Evolutionary conservation across 2,797 vertebrate genomes (phyloP).

Genomic region (Bradypus variegatus): DNA sequence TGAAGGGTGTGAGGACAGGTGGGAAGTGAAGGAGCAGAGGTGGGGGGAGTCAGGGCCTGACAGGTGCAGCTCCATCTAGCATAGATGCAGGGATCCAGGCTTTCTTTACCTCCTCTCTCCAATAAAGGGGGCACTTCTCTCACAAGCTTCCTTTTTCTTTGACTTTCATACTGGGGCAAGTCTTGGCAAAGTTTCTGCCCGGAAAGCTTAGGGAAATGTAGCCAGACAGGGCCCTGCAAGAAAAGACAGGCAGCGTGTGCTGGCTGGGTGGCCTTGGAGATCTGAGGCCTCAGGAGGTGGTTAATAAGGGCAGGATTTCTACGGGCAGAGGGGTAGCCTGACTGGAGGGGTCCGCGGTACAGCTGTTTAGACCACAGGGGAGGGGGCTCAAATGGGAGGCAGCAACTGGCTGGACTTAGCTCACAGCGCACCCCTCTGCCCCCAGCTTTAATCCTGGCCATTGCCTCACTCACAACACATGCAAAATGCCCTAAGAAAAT

Average conservation of each 20-base stretch:
- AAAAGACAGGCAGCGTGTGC: background rate
- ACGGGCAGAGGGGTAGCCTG: background rate
- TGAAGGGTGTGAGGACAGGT: background rate
- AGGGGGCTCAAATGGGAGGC: background rate
- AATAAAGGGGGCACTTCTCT: background rate
- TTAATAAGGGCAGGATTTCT: background rate
- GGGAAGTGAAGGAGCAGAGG: background rate
- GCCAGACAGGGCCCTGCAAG: background rate
- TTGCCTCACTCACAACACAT: background rate
- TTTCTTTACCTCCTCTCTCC: background rate
- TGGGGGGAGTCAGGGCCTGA: rapidly evolving
- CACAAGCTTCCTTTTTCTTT: background rate
- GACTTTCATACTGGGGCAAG: background rate
- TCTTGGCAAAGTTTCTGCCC: background rate
- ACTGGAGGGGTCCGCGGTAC: no score
- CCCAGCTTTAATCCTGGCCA: background rate
- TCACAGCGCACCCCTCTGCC: background rate
- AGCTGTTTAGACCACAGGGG: background rate
- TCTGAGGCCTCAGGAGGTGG: background rate
- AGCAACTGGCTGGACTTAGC: no score
- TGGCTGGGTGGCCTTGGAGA: background rate
- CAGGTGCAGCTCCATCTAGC: rapidly evolving
- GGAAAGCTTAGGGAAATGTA: background rate
- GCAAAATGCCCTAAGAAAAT: background rate
- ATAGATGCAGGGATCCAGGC: background rate